These are phyloP conservation scores for Macropodus opercularis DNA, from an alignment of 2,797 vertebrate species.

Conservation along the genomic window DNA sequence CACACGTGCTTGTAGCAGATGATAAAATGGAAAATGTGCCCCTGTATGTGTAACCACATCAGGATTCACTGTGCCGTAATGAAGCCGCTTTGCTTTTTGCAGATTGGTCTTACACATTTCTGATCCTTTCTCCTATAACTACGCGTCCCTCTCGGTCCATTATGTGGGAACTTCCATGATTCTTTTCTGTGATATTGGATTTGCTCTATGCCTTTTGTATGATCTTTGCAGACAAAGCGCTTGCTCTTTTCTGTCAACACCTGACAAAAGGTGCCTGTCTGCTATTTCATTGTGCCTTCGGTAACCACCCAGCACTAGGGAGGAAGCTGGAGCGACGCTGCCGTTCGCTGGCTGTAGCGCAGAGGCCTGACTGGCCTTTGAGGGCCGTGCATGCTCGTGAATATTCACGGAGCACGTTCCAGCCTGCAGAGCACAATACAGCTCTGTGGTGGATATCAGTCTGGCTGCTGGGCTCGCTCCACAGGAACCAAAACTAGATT, in stretches of 20 bases:
- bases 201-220: background rate
- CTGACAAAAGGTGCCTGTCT: conserved; percentile 7
- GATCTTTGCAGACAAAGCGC: background rate
- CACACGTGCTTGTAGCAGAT: conserved; percentile 32
- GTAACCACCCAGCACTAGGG: conserved; percentile 21
- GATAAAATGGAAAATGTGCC: conserved; percentile 31
- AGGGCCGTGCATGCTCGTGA: conserved; percentile 36
- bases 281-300: conserved; percentile 8
- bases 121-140: background rate
- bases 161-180: background rate
- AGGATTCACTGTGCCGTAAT: conserved; percentile 19
- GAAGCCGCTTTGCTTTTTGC: conserved; percentile 29
- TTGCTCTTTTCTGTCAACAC: background rate
- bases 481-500: conserved; percentile 13
- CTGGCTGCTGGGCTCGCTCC: conserved; percentile 18
- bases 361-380: conserved; percentile 29
- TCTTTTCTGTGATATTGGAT: conserved; percentile 12
- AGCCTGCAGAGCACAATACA: conserved; percentile 27
- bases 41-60: conserved; percentile 8
- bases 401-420: conserved; percentile 55
- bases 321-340: conserved; percentile 11
- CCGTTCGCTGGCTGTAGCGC: conserved; percentile 41
- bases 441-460: conserved; percentile 38
- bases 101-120: too few relatives aligned
- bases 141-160: background rate